Base-by-base conservation (phyloP, 2,888 invertebrate genomes). In the Athalia cordata region DNA sequence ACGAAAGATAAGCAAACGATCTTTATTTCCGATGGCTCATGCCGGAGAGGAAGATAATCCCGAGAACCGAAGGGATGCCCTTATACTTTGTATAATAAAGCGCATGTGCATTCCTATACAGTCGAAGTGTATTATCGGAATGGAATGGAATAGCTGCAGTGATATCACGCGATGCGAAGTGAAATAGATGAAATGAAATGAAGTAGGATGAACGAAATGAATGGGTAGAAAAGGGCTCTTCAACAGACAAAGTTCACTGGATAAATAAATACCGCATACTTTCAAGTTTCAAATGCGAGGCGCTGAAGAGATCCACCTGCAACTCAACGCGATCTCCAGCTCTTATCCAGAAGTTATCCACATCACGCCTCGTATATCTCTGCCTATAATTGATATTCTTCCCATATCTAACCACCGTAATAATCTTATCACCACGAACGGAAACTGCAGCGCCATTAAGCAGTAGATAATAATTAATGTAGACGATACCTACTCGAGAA, bases 1-100 rank as follows among this genome's bases (percentile, higher is more conserved):
- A 6, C 49, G 7, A 61, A 75, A 75, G 75, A 75, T 75, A 75
- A 75, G 75, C 75, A 75, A 75, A 75, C 75, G 50, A 75, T 75
- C 75, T 29, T 29, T 29, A 29, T 29, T 29, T 8, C 55, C 62
- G 11, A 75, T 64, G 62, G 75, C 62, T 75, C 64, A 64, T n/a
- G n/a, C 75, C 50, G 29, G n/a, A 55, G 55, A n/a, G 55, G 29
- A 62, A 64, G 62, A 75, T 29, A 62, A 75, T 75, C 62, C 75
- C 64, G 50, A 64, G 75, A 75, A 72, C 61, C 29, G 29, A 29
- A 61, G 72, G 61, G 72, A 59, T 59, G 47, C 72, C 72, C 72
- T 72, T 45, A 52, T 45, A 52, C 11, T 9, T 52, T 52, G 55
- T 55, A 55, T 7, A 55, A 4, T 4, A n/a, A 6, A 0, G 7